Conservation (phyloP, 2,113 vertebrate genomes). For the Sminthopsis crassicaudata region DNA sequence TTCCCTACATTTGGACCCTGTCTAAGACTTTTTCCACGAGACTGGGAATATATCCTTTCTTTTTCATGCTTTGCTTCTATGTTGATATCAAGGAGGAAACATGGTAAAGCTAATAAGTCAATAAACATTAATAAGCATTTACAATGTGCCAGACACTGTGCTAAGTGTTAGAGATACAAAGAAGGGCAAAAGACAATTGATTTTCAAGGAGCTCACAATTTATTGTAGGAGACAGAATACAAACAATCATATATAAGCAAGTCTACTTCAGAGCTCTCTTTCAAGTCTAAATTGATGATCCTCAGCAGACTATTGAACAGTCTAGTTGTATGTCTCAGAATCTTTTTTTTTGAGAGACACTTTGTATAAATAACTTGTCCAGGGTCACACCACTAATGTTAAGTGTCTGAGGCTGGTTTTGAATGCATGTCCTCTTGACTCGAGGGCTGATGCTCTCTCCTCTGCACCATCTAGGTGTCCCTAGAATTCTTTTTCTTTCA, state of each 20-base stretch:
- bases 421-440: too few relatives aligned
- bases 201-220: neutral
- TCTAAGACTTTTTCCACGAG: neutral
- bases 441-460: too few relatives aligned
- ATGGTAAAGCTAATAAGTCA: neutral
- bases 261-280: neutral
- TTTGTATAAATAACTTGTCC: too few relatives aligned
- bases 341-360: neutral
- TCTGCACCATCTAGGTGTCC: too few relatives aligned
- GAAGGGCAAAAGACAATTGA: neutral
- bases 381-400: too few relatives aligned
- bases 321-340: neutral
- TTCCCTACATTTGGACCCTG: neutral
- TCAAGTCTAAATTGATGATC: neutral
- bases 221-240: neutral
- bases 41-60: neutral
- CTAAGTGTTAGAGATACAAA: neutral
- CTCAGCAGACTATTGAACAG: neutral
- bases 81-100: neutral
- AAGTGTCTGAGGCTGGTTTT: too few relatives aligned
- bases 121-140: neutral
- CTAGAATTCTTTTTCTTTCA: neutral
- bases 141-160: neutral
- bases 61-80: neutral
- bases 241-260: neutral